phyloP scores from a whole-genome alignment of 37 sponge, comb jelly and placozoan genomes.

The Mnemiopsis leidyi region DNA sequence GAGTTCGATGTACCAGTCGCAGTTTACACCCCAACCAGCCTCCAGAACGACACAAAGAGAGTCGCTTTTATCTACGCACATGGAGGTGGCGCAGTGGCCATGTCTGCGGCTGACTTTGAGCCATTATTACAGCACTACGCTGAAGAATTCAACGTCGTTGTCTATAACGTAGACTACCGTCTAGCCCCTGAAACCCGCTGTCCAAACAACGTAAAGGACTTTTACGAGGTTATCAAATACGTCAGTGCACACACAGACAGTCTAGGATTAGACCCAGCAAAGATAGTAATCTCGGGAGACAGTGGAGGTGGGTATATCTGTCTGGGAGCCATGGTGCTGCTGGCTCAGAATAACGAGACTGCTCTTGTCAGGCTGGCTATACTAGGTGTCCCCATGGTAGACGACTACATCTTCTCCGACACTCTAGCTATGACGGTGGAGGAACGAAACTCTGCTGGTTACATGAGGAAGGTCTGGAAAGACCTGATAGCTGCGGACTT shows the following conservation, averaged over 20 bases:
- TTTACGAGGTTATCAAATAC: not conserved
- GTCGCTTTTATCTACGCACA: not conserved
- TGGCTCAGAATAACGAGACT: not conserved
- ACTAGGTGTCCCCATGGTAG: constrained; percentile 9
- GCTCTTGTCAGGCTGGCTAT: not conserved
- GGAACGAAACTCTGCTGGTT: not conserved
- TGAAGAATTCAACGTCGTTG: not conserved
- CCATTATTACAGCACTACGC: not conserved
- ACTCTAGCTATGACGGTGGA: not conserved
- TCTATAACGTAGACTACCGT: not conserved
- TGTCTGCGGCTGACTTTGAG: not conserved
- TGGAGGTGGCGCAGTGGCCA: not conserved
- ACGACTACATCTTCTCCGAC: constrained; percentile 31
- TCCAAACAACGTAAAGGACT: constrained; percentile 1
- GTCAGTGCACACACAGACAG: not conserved
- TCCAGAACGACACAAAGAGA: not conserved
- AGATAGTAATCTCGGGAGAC: not conserved
- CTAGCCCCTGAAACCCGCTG: not conserved
- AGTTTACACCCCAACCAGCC: not conserved
- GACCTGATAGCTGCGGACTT: not conserved
- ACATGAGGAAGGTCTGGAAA: not conserved
- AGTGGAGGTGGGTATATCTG: constrained; percentile 10
- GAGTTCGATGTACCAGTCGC: not conserved
- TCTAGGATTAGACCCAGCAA: not conserved
- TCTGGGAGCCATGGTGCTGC: constrained; percentile 6